A percentile compares a stretch with the other conserved stretches of the same genome.
These are phyloP conservation scores for Colostygia pectinataria DNA, from an alignment of 2,888 invertebrate species.

Conservation along the genomic window DNA sequence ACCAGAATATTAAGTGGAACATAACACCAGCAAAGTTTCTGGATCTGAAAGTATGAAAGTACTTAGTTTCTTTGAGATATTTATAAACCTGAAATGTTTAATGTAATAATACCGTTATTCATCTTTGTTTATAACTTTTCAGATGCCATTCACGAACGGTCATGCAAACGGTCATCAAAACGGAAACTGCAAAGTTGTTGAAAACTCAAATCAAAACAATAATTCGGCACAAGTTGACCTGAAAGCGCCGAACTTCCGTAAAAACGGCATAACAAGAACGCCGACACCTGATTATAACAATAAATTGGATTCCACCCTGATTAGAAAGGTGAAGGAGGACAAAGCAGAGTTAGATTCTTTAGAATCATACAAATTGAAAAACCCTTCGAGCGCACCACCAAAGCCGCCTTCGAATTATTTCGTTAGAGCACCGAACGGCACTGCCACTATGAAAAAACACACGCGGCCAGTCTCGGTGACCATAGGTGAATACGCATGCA, in stretches of 20 bases:
- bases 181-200: constrained; percentile 48
- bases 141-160: constrained; percentile 69
- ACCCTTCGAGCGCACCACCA: constrained; percentile 83
- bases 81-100: neutral
- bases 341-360: constrained; percentile 89
- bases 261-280: constrained; percentile 62
- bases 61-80: no score
- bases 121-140: constrained; percentile 36
- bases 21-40: no score
- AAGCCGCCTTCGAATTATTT: constrained; percentile 89
- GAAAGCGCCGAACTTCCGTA: constrained; percentile 56
- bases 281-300: constrained; percentile 73
- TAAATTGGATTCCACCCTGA: constrained; percentile 50
- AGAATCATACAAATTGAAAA: constrained; percentile 88
- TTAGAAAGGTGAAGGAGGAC: constrained; percentile 70
- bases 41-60: no score
- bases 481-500: constrained; percentile 86
- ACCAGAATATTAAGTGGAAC: no score
- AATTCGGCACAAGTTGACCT: constrained; percentile 40
- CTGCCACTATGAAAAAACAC: constrained; percentile 82
- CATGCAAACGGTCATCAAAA: constrained; percentile 60
- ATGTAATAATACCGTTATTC: neutral
- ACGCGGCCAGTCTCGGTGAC: constrained; percentile 86
- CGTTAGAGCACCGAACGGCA: constrained; percentile 80
- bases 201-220: constrained; percentile 5